phyloP scores from a whole-genome alignment of 2,888 invertebrate species.

The Sphinx pinastri region DNA sequence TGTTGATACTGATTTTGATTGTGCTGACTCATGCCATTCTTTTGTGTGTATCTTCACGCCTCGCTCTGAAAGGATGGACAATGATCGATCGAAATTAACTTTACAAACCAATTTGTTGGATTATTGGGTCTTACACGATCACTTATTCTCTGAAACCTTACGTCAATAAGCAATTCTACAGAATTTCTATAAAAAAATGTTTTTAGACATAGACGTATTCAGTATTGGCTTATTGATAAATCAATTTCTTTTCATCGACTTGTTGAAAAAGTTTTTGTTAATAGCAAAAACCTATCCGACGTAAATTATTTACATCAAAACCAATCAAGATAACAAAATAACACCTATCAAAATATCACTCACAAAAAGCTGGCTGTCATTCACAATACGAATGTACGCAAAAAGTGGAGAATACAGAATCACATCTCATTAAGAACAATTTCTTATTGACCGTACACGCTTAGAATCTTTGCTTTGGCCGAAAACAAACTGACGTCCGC shows the following conservation, averaged over 20 bases:
- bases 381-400: conserved; percentile 43
- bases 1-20: conserved; percentile 46
- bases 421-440: conserved; percentile 59
- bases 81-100: not conserved
- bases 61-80: conserved; percentile 2
- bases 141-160: not conserved
- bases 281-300: conserved; percentile 20
- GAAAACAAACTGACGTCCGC: conserved; percentile 63
- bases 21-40: conserved; percentile 18
- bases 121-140: not conserved
- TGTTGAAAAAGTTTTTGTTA: conserved; percentile 15
- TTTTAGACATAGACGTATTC: not conserved
- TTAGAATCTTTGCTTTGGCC: conserved; percentile 64
- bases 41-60: conserved; percentile 14
- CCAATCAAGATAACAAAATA: conserved; percentile 47
- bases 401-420: conserved; percentile 53
- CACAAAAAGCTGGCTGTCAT: conserved; percentile 46
- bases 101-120: not conserved
- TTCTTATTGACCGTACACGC: conserved; percentile 70
- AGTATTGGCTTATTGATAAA: conserved; percentile 9
- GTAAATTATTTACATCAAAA: conserved; percentile 33
- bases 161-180: not conserved
- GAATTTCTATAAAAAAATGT: not conserved
- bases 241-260: conserved; percentile 13
- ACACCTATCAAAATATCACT: conserved; percentile 49